Percentiles rank a stretch among this genome's conserved stretches.
phyloP scores from a whole-genome alignment of 2,888 invertebrate species.

The Pasiphila rectangulata region DNA sequence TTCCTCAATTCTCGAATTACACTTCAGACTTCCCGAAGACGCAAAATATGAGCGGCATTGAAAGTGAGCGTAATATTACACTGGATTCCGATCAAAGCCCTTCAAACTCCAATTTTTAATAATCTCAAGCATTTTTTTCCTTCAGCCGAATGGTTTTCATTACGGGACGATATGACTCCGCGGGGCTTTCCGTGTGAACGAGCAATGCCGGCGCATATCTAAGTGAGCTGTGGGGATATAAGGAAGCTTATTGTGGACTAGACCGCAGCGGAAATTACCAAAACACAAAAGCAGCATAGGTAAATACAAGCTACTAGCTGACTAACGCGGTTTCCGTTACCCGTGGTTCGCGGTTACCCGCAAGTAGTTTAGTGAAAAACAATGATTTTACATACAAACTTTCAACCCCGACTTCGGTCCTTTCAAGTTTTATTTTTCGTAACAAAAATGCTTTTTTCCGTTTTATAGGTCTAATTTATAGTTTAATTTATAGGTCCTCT shows the following conservation, averaged over 20 bases:
- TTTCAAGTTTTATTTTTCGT: too few species aligned
- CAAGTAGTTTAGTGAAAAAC: too few species aligned
- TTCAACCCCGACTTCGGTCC: too few species aligned
- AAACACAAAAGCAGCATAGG: too few species aligned
- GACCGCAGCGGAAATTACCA: not conserved
- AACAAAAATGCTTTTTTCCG: too few species aligned
- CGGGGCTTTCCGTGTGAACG: conserved; percentile 47
- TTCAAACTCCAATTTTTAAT: conserved; percentile 49
- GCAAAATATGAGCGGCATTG: conserved; percentile 23
- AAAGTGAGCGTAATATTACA: conserved; percentile 31
- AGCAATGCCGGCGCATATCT: conserved; percentile 36
- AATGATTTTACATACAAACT: too few species aligned
- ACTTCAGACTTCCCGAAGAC: conserved; percentile 18
- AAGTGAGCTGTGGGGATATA: conserved; percentile 36
- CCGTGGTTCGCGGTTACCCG: too few species aligned
- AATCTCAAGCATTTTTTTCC: conserved; percentile 42
- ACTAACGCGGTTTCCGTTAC: too few species aligned
- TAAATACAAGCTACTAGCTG: too few species aligned
- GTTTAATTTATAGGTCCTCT: too few species aligned
- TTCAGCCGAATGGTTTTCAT: conserved; percentile 45
- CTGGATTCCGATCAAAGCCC: conserved; percentile 38
- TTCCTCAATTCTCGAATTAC: conserved; percentile 22
- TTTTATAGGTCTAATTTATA: too few species aligned
- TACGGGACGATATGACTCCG: conserved; percentile 47
- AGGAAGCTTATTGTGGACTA: conserved; percentile 12